phyloP scores from a whole-genome alignment of 1,140 invertebrate genomes.

The Bombus fervidus region DNA sequence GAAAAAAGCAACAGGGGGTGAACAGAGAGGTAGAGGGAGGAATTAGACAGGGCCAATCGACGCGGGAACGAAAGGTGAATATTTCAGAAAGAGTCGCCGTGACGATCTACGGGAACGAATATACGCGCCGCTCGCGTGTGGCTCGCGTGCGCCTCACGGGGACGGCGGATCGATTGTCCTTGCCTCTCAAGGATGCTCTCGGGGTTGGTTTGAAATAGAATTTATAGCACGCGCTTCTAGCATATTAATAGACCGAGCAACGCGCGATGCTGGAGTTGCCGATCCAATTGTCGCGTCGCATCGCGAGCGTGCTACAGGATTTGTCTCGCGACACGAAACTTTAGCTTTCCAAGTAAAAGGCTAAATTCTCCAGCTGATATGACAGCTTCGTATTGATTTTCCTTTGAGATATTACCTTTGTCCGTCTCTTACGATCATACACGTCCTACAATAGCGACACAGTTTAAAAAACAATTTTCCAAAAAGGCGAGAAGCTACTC shows the following conservation, averaged over 20 bases:
- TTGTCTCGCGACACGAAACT: not conserved
- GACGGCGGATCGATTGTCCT: conserved; percentile 68
- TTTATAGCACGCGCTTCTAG: conserved; percentile 67
- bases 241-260: conserved; percentile 65
- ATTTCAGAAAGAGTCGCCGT: conserved; percentile 46
- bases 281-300: conserved; percentile 10
- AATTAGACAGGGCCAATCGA: conserved; percentile 37
- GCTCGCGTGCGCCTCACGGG: conserved; percentile 38
- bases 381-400: not conserved
- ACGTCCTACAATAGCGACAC: no score
- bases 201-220: conserved; percentile 56
- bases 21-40: not conserved
- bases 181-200: conserved; percentile 63
- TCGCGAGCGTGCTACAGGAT: not conserved
- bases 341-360: not conserved
- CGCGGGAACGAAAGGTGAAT: conserved; percentile 43
- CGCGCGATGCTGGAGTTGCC: not conserved
- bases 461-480: no score
- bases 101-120: conserved; percentile 6
- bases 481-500: no score
- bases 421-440: no score
- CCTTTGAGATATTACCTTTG: not conserved
- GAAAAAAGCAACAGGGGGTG: not conserved
- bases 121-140: not conserved
- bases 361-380: not conserved